Evolutionary conservation across 1,140 invertebrate genomes (phyloP).

Genomic region (Portunus trituberculatus): DNA sequence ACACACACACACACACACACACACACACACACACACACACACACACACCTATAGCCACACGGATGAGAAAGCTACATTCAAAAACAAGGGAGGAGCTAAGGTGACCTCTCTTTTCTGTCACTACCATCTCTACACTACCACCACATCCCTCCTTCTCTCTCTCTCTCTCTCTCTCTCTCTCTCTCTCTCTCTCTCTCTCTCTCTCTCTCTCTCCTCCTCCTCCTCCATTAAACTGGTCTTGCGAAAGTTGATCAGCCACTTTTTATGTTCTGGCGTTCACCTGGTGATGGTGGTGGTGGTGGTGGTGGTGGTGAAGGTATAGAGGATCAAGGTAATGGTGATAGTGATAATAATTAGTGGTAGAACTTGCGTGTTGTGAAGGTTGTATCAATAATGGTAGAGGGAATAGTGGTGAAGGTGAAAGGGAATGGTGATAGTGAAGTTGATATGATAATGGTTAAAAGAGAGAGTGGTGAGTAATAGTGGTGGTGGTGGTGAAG

Average conservation of each 20-base stretch:
- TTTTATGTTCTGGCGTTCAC: not conserved
- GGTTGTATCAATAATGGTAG: no score
- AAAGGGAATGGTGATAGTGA: no score
- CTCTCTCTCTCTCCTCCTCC: not conserved
- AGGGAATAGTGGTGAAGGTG: no score
- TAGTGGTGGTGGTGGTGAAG: not conserved
- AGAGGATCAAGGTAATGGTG: no score
- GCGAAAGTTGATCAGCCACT: not conserved
- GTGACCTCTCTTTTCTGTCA: not conserved
- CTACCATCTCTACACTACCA: not conserved
- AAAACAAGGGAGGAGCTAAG: not conserved
- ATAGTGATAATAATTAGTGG: not conserved
- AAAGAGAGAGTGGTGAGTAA: not conserved
- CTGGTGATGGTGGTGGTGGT: not conserved
- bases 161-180: slow-evolving; percentile 50
- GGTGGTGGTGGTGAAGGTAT: no score
- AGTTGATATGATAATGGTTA: no score
- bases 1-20: slow-evolving; percentile 30
- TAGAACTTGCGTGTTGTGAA: not conserved
- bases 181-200: slow-evolving; percentile 39
- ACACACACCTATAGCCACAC: not conserved
- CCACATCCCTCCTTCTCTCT: not conserved
- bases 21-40: slow-evolving; percentile 29
- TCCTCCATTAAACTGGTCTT: not conserved
- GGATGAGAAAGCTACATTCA: not conserved